phyloP scores from a whole-genome alignment of 2,888 invertebrate species.

The Drosophila mimetica region DNA sequence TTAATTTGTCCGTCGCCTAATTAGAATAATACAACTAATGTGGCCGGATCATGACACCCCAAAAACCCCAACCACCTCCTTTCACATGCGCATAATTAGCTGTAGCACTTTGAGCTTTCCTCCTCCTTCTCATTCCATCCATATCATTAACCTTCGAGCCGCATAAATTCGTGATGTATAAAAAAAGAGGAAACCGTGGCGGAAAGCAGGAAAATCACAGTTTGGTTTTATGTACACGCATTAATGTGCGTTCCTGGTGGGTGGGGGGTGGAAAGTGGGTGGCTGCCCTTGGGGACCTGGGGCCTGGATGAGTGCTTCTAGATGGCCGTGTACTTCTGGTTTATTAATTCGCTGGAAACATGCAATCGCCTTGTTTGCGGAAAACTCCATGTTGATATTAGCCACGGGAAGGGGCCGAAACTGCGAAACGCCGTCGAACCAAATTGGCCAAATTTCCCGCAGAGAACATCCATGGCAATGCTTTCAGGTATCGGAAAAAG shows the following conservation, averaged over 20 bases:
- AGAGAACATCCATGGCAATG: neutral
- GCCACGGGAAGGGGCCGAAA: constrained; percentile 18
- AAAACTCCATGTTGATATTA: constrained; percentile 37
- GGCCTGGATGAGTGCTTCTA: constrained; percentile 44
- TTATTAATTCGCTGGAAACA: constrained; percentile 70
- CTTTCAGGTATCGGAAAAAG: no score
- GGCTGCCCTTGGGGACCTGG: constrained; percentile 16
- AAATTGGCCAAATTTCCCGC: constrained; percentile 7
- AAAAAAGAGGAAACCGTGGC: constrained; percentile 11
- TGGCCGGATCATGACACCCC: constrained; percentile 33
- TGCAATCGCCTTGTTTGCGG: constrained; percentile 63
- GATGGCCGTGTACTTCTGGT: constrained; percentile 52
- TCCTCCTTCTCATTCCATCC: constrained; percentile 25
- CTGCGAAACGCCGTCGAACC: neutral
- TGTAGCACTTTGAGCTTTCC: constrained; percentile 25
- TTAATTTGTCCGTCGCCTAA: constrained; percentile 69
- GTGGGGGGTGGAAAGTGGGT: neutral
- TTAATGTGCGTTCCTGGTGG: constrained; percentile 28
- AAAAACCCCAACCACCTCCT: neutral
- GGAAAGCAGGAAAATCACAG: constrained; percentile 63
- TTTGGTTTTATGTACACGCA: constrained; percentile 67
- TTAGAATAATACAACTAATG: constrained; percentile 62
- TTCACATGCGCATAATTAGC: constrained; percentile 70
- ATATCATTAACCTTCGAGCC: constrained; percentile 72
- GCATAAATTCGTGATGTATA: constrained; percentile 61